Evolutionary conservation across 1,140 invertebrate genomes (phyloP), one percentile per base, ranked within the genome.

Genomic region (Scaptomyza pallida): DNA sequence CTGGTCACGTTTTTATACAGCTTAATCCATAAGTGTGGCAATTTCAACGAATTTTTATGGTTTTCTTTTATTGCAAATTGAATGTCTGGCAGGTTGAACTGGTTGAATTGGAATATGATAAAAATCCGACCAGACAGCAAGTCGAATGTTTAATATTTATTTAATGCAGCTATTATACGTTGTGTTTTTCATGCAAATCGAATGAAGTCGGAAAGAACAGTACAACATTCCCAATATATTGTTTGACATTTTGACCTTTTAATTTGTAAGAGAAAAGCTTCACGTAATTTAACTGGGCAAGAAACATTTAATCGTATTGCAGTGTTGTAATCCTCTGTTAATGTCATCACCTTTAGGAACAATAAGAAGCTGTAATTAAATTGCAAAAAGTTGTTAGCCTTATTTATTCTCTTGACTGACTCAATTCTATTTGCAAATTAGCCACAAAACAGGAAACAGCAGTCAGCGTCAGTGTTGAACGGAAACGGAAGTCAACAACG

Each of bases 391-490:
- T 33, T 68, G 21, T 12, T 50, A 5, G 5, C 21, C 54, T 13
- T n/a, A 1, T 16, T 21, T 13, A 12, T 33, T 44, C 12, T 23
- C 19, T 45, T 40, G 21, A 23, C 21, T 43, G 21, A 5, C 40
- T 59, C 76, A 74, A 45, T 48, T 80, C 56, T 62, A 80, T 80
- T 80, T 75, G 60, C 72, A 80, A 75, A 79, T 79, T 80, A 80
- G 61, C 77, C 72, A 67, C 65, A 61, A 80, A 80, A 15, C 51
- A 50, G 63, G 47, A 65, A 68, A 50, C 70, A 54, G 55, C 15
- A 67, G 45, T 72, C 55, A 52, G 17, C 33, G 33, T 13, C 48
- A 6, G 37, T 67, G 55, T 55, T 67, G 47, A n/a, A 55, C 69
- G 69, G 69, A 72, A 72, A 43, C 69, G 69, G 69, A 72, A 72